Base-by-base conservation (phyloP, 2,113 vertebrate species). In the Chrysochloris asiatica region DNA sequence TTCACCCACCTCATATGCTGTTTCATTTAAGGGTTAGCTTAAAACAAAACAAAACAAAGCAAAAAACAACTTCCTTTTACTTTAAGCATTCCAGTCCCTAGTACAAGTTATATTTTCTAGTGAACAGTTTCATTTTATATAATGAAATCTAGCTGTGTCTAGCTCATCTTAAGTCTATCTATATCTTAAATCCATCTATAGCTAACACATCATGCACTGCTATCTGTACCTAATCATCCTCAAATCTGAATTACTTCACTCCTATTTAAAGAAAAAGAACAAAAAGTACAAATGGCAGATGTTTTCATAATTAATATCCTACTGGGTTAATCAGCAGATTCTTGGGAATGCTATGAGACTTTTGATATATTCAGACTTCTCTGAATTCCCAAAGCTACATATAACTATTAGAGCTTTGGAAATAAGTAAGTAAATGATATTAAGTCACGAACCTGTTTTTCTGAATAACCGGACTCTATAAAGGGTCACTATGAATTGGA, bases 291-390 rank as follows among this genome's bases (percentile, higher is more conserved):
- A 97, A 97, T 97, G 96, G 96, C 97, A 97, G 97, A 97, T 97
- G 96, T 97, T 96, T 93, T 93, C 95, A 94, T 97, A 98, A 98
- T 98, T 97, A 97, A 98, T 97, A 98, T 97, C 97, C 97, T 97
- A 97, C 97, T 97, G 97, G 93, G 96, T 97, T 98, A 98, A 98
- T 98, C 97, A 98, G 97, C 88, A 97, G 96, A 97, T 97, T 94
- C 96, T 96, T 96, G 89, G 96, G 95, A 97, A 95, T 91, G 91
- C 96, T 97, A 77, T 83, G 82, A 98, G 95, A 97, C 91, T 96
- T 98, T 94, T 97, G 96, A 98, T 97, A 56, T 97, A 95, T 96
- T 97, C 93, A 95, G 92, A 81, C 96, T 95, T 61, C 71, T 75
- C 63, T 96, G 96, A 90, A 95, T 97, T 96, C 78, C n/a, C n/a